Percentiles rank a stretch among this genome's conserved stretches.
Evolutionary conservation across 1,140 invertebrate genomes (phyloP).

Genomic region (Lordiphosa mommai): DNA sequence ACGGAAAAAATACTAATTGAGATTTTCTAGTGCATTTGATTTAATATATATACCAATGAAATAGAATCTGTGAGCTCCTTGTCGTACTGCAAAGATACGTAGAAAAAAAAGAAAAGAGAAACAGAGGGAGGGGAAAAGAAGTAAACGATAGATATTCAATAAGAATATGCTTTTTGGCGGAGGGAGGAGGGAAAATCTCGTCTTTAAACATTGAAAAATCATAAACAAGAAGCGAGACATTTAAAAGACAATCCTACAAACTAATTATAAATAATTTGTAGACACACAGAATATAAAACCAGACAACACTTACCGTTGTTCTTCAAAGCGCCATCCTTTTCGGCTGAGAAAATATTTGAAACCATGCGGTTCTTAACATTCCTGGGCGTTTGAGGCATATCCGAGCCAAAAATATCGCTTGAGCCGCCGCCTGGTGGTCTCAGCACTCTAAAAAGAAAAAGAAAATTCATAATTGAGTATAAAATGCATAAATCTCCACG

Average conservation of each 20-base stretch:
- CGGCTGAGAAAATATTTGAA: conserved; percentile 77
- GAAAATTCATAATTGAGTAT: conserved; percentile 23
- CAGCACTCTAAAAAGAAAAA: conserved; percentile 79
- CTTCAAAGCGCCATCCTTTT: conserved; percentile 66
- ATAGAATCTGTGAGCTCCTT: conserved; percentile 80
- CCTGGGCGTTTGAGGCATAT: conserved; percentile 72
- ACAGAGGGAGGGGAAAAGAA: conserved; percentile 29
- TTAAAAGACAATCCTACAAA: not conserved
- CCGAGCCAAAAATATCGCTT: conserved; percentile 81
- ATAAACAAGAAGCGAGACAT: not conserved
- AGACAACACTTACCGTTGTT: conserved; percentile 66
- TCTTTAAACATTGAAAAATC: not conserved
- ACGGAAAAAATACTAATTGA: not conserved
- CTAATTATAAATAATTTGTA: not conserved
- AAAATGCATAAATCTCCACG: conserved; percentile 31
- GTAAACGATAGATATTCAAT: conserved; percentile 34
- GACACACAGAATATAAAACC: not conserved
- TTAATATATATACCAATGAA: conserved; percentile 76
- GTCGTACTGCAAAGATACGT: conserved; percentile 79
- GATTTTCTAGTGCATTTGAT: conserved; percentile 12
- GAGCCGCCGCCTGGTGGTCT: conserved; percentile 82
- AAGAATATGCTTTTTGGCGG: conserved; percentile 7
- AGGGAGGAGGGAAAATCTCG: not conserved
- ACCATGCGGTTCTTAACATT: conserved; percentile 76
- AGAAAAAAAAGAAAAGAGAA: conserved; percentile 29